Percentiles rank a stretch among this genome's conserved stretches.
Evolutionary conservation across 2,888 invertebrate genomes (phyloP).

Genomic region (Orgyia antiqua): DNA sequence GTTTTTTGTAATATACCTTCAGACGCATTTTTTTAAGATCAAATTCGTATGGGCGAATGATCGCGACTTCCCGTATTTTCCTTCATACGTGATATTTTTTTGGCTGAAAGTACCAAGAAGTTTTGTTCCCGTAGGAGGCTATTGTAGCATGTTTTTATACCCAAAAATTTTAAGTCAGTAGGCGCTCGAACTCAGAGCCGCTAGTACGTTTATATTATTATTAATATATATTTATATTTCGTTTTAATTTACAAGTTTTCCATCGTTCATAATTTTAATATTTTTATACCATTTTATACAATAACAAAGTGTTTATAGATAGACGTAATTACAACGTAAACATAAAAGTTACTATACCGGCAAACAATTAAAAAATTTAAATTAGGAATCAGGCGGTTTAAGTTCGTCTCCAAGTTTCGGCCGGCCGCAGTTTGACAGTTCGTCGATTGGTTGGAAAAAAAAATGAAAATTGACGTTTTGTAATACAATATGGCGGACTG

Average conservation of each 20-base stretch:
- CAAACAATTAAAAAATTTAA: constrained; percentile 16
- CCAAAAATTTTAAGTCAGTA: constrained; percentile 79
- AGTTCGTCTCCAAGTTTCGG: constrained; percentile 32
- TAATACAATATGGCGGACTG: constrained; percentile 67
- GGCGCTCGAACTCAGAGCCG: constrained; percentile 76
- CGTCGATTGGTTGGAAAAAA: constrained; percentile 27
- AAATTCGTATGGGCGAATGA: constrained; percentile 24
- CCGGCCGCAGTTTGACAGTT: constrained; percentile 30
- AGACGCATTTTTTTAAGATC: constrained; percentile 20
- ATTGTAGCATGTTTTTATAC: constrained; percentile 79
- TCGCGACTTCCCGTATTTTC: constrained; percentile 20
- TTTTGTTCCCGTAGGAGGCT: constrained; percentile 55
- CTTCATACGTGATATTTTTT: constrained; percentile 30
- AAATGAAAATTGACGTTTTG: constrained; percentile 41
- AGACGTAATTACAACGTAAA: constrained; percentile 62
- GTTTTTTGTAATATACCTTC: constrained; percentile 9
- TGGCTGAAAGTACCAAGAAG: constrained; percentile 59
- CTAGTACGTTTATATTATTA: constrained; percentile 76
- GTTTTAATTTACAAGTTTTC: constrained; percentile 78
- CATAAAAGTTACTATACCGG: constrained; percentile 27
- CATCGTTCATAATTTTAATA: constrained; percentile 77
- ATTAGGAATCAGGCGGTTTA: constrained; percentile 25
- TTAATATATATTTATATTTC: constrained; percentile 79
- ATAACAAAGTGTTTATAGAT: constrained; percentile 73
- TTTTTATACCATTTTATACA: constrained; percentile 78